Evolutionary conservation across 2,797 vertebrate genomes (phyloP), one percentile per base, ranked within the genome.

Genomic region (Phoeniculus purpureus): DNA sequence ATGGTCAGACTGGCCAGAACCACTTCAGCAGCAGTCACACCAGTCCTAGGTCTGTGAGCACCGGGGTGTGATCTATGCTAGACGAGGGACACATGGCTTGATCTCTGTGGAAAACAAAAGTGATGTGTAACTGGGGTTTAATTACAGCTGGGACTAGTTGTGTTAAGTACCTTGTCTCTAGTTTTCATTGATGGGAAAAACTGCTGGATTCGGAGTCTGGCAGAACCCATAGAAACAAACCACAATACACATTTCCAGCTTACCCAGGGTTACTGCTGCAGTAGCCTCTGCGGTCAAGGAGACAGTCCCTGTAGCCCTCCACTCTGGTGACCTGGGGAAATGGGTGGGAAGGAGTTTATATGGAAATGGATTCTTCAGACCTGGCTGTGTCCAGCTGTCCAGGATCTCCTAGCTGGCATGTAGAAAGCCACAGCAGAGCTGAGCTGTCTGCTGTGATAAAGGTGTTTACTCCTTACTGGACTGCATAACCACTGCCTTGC

Each of bases 361-460:
- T 40, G 32, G 22, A 68, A 71, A n/a, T 23, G 17, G 54, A 47
- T 81, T 73, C 50, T 70, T 79, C 45, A 64, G 67, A 50, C 6
- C 23, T 66, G 5, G 50, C 67, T 54, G 34, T 70, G 22, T 58
- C 60, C 34, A 40, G 8, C 20, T 83, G 22, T 87, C 51, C 45
- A 37, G 67, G 31, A 62, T 61, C 71, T 90, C 0, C 23, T 17
- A 29, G 3, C 26, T 48, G 45, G 74, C 47, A 16, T 5, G 15
- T 18, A 34, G 75, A 79, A 65, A 90, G 40, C 29, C 75, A 15
- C 47, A 59, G 8, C 29, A 65, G 83, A 73, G 50, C 85, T 48
- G 73, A 65, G 78, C 73, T 94, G 20, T 83, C 37, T 85, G 79
- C 65, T 87, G 52, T 83, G 76, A 59, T 55, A 47, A 68, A 94